Evolutionary conservation across 2,113 vertebrate species (phyloP).

Genomic region (Nanorana parkeri): DNA sequence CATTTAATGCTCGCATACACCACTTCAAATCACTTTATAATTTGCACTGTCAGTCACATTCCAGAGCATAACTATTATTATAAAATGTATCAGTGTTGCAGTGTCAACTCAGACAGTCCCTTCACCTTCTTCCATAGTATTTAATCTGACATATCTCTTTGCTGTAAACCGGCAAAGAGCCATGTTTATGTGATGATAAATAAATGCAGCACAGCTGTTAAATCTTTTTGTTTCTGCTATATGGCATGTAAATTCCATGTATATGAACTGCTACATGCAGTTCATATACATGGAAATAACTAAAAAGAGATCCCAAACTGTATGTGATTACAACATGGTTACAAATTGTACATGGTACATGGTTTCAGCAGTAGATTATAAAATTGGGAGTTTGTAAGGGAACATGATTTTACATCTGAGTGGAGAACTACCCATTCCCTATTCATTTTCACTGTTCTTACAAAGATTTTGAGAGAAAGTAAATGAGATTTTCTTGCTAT

Average conservation of each 20-base stretch:
- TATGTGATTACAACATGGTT: background rate
- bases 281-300: background rate
- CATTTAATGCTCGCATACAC: conserved; percentile 59
- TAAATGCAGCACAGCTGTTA: conserved; percentile 48
- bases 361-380: too few species aligned
- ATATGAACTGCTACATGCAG: too few species aligned
- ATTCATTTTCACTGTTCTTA: too few species aligned
- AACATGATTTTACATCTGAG: too few species aligned
- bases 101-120: conserved; percentile 58
- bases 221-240: background rate
- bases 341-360: too few species aligned
- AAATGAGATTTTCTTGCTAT: too few species aligned
- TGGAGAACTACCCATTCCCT: too few species aligned
- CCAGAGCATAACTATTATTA: conserved; percentile 61
- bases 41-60: conserved; percentile 58
- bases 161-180: conserved; percentile 49
- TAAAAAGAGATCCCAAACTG: background rate
- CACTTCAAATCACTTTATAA: conserved; percentile 65
- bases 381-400: too few species aligned
- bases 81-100: conserved; percentile 60
- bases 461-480: too few species aligned
- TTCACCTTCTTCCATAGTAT: conserved; percentile 64
- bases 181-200: conserved; percentile 39
- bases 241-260: too few species aligned
- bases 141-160: conserved; percentile 52